These are phyloP conservation scores for Heliconius erato DNA, from an alignment of 2,888 invertebrate species.

Conservation along the genomic window DNA sequence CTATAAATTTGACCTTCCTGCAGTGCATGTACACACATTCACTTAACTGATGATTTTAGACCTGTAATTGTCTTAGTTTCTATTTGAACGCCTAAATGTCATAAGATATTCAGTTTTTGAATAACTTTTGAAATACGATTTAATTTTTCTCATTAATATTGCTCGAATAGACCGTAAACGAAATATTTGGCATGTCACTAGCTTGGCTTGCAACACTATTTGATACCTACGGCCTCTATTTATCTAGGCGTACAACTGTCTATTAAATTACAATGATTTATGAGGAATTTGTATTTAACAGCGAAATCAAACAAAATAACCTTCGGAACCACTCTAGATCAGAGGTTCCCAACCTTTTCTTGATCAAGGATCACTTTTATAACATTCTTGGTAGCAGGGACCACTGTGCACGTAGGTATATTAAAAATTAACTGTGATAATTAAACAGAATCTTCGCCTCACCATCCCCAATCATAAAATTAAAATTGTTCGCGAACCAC, in stretches of 20 bases:
- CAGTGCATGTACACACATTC: neutral
- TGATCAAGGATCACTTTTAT: too few relatives aligned
- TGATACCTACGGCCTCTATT: constrained; percentile 65
- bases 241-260: constrained; percentile 61
- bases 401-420: too few relatives aligned
- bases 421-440: too few relatives aligned
- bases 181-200: constrained; percentile 47
- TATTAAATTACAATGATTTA: constrained; percentile 69
- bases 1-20: neutral
- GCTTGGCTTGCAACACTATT: constrained; percentile 55
- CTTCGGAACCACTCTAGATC: constrained; percentile 14
- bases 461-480: too few relatives aligned
- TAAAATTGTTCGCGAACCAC: too few relatives aligned
- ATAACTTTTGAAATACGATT: neutral
- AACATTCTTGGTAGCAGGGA: too few relatives aligned
- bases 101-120: neutral
- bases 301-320: constrained; percentile 28
- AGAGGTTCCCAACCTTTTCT: too few relatives aligned
- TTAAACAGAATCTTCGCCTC: too few relatives aligned
- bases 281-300: constrained; percentile 59
- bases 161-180: constrained; percentile 37
- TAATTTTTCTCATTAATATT: neutral
- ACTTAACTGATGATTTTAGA: neutral
- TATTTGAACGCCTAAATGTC: neutral
- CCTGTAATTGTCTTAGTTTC: too few relatives aligned